Conservation (phyloP, 2,113 vertebrate genomes). For the Amphiprion percula region DNA sequence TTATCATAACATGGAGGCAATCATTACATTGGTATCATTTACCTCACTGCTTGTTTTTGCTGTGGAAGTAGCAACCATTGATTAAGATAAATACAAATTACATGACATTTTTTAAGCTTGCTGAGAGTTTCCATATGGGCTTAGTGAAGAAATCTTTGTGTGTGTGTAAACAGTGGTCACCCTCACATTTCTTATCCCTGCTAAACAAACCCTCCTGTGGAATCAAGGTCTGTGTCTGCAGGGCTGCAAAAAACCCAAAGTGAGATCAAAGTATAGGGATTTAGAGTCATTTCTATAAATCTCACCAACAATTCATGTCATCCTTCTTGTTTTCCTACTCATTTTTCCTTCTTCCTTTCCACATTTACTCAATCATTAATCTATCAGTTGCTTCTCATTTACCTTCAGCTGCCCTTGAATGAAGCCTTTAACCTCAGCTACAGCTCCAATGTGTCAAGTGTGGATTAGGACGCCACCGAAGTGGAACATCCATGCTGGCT, state of each 20-base stretch:
- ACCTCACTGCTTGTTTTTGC: neutral
- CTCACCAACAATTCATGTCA: too few relatives aligned
- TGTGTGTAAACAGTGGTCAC: too few relatives aligned
- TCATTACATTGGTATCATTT: neutral
- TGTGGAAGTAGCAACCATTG: neutral
- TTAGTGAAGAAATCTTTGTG: neutral
- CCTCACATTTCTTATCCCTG: too few relatives aligned
- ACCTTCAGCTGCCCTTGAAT: constrained; percentile 24
- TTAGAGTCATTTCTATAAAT: too few relatives aligned
- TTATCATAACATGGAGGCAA: constrained; percentile 5
- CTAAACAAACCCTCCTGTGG: too few relatives aligned
- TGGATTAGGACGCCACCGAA: neutral
- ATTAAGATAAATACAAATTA: constrained; percentile 26
- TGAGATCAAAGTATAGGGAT: too few relatives aligned
- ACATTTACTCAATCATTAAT: neutral
- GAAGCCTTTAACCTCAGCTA: constrained; percentile 8
- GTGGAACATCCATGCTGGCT: neutral
- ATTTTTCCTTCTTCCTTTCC: neutral
- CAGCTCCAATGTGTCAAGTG: neutral
- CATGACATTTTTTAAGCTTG: constrained; percentile 4
- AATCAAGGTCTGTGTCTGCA: too few relatives aligned
- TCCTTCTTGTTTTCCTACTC: neutral
- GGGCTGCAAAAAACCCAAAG: too few relatives aligned
- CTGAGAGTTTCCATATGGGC: constrained; percentile 36
- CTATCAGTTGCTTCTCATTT: neutral